Evolutionary conservation across 2,113 vertebrate species (phyloP).

Genomic region (Halcyon senegalensis): DNA sequence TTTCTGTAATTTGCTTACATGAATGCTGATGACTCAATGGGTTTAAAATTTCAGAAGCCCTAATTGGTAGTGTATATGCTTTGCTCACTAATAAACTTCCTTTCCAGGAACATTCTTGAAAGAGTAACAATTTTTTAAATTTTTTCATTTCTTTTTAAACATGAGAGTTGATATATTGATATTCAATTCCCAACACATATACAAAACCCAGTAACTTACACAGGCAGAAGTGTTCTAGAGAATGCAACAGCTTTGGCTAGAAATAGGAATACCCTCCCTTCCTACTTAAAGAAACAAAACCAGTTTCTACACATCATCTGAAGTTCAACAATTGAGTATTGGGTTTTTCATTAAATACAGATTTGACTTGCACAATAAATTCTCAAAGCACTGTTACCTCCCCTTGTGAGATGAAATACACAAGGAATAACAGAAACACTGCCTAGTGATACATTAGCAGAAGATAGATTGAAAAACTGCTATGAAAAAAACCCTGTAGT

Average conservation of each 20-base stretch:
- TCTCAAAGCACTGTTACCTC: not conserved
- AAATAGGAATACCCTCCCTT: not conserved
- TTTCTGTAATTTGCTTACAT: not conserved
- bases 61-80: not conserved
- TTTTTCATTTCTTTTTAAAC: not conserved
- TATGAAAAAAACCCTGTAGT: not conserved
- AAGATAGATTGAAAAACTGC: not conserved
- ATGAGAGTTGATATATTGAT: not conserved
- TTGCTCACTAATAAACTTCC: constrained; percentile 5
- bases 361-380: not conserved
- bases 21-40: not conserved
- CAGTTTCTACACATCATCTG: not conserved
- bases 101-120: not conserved
- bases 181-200: not conserved
- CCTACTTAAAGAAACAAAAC: not conserved
- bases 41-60: not conserved
- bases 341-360: not conserved
- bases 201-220: not conserved
- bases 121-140: not conserved
- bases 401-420: not conserved
- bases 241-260: not conserved
- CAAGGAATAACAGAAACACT: not conserved
- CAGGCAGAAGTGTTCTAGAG: not conserved
- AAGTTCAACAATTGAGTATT: not conserved
- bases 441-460: not conserved